Evolutionary conservation across 2,888 invertebrate species (phyloP).

Genomic region (Linyphia triangularis): DNA sequence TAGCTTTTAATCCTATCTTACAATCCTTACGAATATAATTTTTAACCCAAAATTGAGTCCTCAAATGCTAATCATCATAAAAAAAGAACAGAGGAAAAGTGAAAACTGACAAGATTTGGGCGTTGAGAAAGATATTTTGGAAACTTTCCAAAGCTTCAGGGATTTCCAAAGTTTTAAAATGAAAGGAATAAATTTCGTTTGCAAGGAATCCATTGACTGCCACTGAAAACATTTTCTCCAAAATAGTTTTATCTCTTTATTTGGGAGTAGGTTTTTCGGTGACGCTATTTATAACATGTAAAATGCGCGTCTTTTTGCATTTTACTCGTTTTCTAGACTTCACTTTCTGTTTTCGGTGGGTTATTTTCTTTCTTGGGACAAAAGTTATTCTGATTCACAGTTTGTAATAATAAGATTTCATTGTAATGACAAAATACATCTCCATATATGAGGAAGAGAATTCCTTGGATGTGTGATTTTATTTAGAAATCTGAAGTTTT

Average conservation of each 20-base stretch:
- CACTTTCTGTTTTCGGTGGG: neutral
- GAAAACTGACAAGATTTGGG: neutral
- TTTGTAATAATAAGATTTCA: neutral
- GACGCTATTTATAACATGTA: neutral
- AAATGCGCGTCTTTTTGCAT: neutral
- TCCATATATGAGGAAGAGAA: too few species aligned
- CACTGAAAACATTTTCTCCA: neutral
- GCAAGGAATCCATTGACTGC: conserved; percentile 3
- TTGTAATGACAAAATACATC: too few species aligned
- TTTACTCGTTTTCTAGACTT: neutral
- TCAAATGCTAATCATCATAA: neutral
- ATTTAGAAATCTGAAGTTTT: too few species aligned
- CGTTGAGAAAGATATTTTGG: neutral
- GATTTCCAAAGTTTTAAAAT: conserved; percentile 10
- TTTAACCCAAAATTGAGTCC: neutral
- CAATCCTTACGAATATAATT: neutral
- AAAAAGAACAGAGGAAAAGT: neutral
- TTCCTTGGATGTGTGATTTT: too few species aligned
- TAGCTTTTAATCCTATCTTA: too few species aligned
- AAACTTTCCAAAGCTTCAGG: conserved; percentile 28
- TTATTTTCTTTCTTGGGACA: neutral
- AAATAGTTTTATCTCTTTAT: neutral
- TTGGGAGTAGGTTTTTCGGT: neutral
- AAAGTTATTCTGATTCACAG: neutral
- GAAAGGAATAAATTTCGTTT: neutral